Conservation (phyloP, 1,140 invertebrate genomes). For the Reticulitermes speratus region DNA sequence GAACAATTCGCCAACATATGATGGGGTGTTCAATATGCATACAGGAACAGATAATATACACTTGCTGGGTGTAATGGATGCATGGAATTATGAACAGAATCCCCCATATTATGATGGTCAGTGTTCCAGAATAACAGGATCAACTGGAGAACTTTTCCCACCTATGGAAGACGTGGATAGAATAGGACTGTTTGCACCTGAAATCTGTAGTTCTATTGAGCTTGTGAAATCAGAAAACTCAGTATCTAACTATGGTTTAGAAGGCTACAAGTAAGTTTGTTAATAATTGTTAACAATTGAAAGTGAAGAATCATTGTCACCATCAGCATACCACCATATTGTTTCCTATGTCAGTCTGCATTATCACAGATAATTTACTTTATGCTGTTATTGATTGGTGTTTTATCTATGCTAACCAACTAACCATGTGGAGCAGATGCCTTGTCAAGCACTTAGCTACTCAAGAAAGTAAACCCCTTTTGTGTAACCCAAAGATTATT, state of each 20-base stretch:
- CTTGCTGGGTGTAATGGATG: conserved; percentile 61
- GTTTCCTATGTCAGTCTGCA: no score
- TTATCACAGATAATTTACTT: no score
- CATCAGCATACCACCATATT: no score
- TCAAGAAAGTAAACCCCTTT: no score
- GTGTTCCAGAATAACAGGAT: conserved; percentile 22
- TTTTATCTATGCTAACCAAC: no score
- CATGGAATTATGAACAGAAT: conserved; percentile 62
- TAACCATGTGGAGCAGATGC: no score
- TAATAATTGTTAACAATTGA: no score
- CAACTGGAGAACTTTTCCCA: conserved; percentile 26
- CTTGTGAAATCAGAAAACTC: not conserved
- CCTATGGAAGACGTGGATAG: not conserved
- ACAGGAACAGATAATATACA: conserved; percentile 63
- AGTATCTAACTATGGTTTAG: not conserved
- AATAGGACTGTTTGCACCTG: conserved; percentile 22
- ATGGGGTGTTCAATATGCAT: conserved; percentile 73
- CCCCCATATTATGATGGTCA: conserved; percentile 53
- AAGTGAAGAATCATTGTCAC: no score
- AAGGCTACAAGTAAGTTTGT: not conserved
- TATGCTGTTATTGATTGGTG: no score
- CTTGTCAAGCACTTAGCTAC: no score
- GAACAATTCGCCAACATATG: conserved; percentile 66
- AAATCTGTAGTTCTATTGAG: conserved; percentile 12
- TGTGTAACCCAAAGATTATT: no score